phyloP scores from a whole-genome alignment of 2,797 vertebrate species.

The Muraenolepis orangiensis region DNA sequence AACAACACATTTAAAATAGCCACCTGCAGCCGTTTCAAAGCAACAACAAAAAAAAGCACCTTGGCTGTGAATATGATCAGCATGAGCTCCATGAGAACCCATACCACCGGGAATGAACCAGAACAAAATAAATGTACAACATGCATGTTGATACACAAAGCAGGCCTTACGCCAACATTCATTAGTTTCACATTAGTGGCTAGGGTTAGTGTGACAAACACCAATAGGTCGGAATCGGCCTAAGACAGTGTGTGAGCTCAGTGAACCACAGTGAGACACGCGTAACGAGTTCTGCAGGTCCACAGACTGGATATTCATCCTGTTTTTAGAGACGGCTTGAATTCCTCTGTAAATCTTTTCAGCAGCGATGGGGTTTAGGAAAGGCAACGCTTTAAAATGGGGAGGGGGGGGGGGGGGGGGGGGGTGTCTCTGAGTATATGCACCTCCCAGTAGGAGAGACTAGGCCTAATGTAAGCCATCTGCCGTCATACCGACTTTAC shows the following conservation, averaged over 20 bases:
- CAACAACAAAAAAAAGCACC: too few species aligned
- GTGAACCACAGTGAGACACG: conserved; percentile 47
- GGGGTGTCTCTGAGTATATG: conserved; percentile 71
- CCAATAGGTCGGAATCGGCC: conserved; percentile 12
- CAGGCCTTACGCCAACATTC: neutral
- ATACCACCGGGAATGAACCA: neutral
- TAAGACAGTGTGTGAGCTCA: conserved; percentile 31
- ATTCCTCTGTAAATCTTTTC: conserved; percentile 65
- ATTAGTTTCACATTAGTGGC: neutral
- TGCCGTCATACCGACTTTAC: conserved; percentile 75
- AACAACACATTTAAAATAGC: neutral
- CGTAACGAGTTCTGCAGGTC: conserved; percentile 69
- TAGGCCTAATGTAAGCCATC: conserved; percentile 79
- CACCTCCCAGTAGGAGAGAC: conserved; percentile 68
- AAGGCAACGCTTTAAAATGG: conserved; percentile 58
- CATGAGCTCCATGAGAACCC: neutral
- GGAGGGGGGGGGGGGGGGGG: conserved; percentile 31
- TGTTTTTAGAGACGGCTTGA: conserved; percentile 57
- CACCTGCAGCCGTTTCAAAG: neutral
- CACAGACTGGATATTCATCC: conserved; percentile 49
- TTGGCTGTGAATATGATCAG: neutral
- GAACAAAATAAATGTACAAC: neutral
- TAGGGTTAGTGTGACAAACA: conserved; percentile 26
- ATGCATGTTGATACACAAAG: neutral
- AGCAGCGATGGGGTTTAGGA: conserved; percentile 60